These are phyloP conservation scores for Dicyrtoma fusca DNA, from an alignment of 2,888 invertebrate genomes.

Conservation along the genomic window DNA sequence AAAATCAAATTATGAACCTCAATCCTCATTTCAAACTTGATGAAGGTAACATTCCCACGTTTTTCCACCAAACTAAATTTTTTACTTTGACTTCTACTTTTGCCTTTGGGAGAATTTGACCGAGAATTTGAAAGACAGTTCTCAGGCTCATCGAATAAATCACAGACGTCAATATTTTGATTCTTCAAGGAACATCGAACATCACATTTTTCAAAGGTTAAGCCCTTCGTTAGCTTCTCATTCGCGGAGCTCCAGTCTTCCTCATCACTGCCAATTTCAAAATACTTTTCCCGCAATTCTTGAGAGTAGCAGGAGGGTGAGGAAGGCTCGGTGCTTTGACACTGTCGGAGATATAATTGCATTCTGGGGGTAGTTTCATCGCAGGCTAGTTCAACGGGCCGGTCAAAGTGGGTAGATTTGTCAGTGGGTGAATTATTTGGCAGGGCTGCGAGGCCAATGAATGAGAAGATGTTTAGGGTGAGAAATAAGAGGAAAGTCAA, in stretches of 20 bases:
- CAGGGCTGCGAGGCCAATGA: neutral
- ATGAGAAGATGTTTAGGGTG: neutral
- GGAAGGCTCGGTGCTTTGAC: neutral
- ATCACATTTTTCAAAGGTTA: slow-evolving; percentile 19
- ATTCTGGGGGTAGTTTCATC: slow-evolving; percentile 6
- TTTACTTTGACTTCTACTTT: neutral
- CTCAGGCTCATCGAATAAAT: slow-evolving; percentile 2
- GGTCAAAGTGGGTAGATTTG: neutral
- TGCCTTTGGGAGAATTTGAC: too few relatives aligned
- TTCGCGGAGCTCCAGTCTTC: neutral
- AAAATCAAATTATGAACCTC: neutral
- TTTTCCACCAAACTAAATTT: neutral
- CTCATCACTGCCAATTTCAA: neutral
- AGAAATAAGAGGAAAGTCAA: neutral
- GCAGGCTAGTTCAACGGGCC: slow-evolving; percentile 15
- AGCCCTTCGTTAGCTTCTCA: neutral
- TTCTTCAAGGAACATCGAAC: slow-evolving; percentile 4
- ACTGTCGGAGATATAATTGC: slow-evolving; percentile 10
- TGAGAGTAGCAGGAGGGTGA: too few relatives aligned
- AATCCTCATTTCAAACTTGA: slow-evolving; percentile 22
- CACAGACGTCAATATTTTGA: slow-evolving; percentile 19
- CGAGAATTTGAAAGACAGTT: neutral
- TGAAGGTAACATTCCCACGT: slow-evolving; percentile 4
- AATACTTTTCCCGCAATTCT: neutral
- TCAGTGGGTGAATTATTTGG: neutral